Conservation (phyloP, 2,113 vertebrate species). For the Erpornis zantholeuca region DNA sequence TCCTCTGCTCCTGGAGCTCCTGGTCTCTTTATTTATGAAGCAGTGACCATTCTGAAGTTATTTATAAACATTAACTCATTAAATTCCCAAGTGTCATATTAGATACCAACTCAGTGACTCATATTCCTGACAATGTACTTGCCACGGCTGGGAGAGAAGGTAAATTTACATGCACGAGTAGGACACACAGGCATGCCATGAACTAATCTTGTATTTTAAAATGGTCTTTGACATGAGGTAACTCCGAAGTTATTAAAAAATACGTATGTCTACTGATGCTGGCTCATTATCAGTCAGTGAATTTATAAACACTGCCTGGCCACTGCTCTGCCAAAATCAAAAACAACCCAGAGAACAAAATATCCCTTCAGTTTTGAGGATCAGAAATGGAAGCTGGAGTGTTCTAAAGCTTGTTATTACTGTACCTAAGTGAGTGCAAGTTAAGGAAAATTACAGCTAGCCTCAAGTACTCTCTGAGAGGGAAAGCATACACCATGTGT, state of each 20-base stretch:
- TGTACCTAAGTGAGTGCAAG: not conserved
- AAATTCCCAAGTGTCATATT: slow-evolving; percentile 25
- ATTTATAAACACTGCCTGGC: not conserved
- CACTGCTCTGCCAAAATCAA: not conserved
- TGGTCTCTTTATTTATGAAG: slow-evolving; percentile 63
- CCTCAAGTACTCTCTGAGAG: not conserved
- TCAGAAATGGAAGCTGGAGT: not conserved
- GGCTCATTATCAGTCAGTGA: not conserved
- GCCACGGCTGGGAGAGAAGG: slow-evolving; percentile 5
- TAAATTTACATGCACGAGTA: slow-evolving; percentile 45
- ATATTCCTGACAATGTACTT: slow-evolving; percentile 59
- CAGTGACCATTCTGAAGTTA: slow-evolving; percentile 59
- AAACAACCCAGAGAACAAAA: not conserved
- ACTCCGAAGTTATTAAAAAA: not conserved
- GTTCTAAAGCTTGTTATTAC: not conserved
- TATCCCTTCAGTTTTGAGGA: not conserved
- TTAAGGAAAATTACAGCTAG: not conserved
- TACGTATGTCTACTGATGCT: not conserved
- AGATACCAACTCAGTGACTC: slow-evolving; percentile 45
- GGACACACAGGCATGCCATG: slow-evolving; percentile 10
- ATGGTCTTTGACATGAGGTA: not conserved
- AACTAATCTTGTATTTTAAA: slow-evolving; percentile 55
- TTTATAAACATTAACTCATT: slow-evolving; percentile 75
- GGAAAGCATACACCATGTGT: not conserved
- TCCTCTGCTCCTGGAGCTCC: not conserved